Percentiles rank a stretch among this genome's conserved stretches.
These are phyloP conservation scores for Heliothis subflexa DNA, from an alignment of 1,140 invertebrate genomes.

Conservation along the genomic window DNA sequence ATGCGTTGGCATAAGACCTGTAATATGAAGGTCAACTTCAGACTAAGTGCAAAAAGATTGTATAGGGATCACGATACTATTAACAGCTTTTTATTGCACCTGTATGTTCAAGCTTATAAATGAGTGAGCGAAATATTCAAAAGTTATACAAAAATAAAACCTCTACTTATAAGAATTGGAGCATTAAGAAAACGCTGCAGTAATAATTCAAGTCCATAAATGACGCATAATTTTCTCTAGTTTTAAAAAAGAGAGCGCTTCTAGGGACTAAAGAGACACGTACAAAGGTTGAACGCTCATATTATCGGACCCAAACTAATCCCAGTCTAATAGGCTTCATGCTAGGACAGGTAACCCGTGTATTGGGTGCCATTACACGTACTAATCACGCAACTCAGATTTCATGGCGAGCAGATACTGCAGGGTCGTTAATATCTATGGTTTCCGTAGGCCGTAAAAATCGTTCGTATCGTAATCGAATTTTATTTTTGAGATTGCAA, in stretches of 20 bases:
- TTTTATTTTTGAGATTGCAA: too few species aligned
- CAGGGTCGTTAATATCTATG: neutral
- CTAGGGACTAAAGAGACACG: neutral
- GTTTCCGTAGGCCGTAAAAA: neutral
- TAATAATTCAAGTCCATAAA: too few species aligned
- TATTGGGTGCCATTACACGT: slow-evolving; percentile 24
- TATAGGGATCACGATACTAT: too few species aligned
- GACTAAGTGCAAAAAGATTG: too few species aligned
- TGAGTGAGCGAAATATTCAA: too few species aligned
- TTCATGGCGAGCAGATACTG: neutral
- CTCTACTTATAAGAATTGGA: too few species aligned
- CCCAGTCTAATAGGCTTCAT: neutral
- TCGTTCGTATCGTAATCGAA: too few species aligned
- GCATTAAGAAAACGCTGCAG: too few species aligned
- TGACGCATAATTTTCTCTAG: too few species aligned
- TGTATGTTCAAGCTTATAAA: too few species aligned
- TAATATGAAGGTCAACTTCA: slow-evolving; percentile 12
- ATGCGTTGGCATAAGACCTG: slow-evolving; percentile 76
- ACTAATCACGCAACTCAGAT: slow-evolving; percentile 30
- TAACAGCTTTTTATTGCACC: too few species aligned
- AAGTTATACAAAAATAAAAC: too few species aligned
- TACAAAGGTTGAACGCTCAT: slow-evolving; percentile 7
- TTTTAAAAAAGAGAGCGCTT: neutral
- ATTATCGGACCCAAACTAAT: slow-evolving; percentile 24
- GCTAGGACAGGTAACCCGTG: neutral